These are phyloP conservation scores for Hymenopus coronatus DNA, from an alignment of 2,888 invertebrate species.

Conservation along the genomic window DNA sequence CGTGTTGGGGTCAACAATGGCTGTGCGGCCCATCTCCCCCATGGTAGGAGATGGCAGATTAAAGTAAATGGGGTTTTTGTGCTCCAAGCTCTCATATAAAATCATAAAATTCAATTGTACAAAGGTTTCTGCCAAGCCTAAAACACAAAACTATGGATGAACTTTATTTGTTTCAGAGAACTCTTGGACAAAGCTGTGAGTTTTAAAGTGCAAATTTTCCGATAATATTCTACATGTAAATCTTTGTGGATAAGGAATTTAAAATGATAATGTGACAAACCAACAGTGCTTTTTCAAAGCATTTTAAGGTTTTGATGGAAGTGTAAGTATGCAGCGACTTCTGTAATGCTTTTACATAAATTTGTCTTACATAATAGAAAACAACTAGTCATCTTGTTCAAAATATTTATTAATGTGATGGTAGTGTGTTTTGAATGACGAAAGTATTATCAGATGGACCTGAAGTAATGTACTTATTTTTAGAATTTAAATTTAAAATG, in stretches of 20 bases:
- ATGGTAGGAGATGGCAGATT: background rate
- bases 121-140: background rate
- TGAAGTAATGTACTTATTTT: too few relatives aligned
- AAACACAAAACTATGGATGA: background rate
- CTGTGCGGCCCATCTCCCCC: constrained; percentile 1
- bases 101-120: background rate
- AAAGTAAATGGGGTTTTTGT: background rate
- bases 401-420: background rate
- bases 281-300: background rate
- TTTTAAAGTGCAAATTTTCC: background rate
- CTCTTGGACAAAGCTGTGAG: background rate
- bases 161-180: background rate
- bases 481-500: too few relatives aligned
- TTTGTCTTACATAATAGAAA: background rate
- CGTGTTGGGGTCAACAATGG: background rate
- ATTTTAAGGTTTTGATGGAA: background rate
- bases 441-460: too few relatives aligned
- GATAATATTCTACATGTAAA: background rate
- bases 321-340: background rate
- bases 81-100: background rate
- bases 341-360: background rate
- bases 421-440: too few relatives aligned
- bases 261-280: background rate
- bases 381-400: background rate
- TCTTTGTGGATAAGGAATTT: background rate